These are phyloP conservation scores for Psittacula derbiana DNA, from an alignment of 2,797 vertebrate species.

Conservation along the genomic window DNA sequence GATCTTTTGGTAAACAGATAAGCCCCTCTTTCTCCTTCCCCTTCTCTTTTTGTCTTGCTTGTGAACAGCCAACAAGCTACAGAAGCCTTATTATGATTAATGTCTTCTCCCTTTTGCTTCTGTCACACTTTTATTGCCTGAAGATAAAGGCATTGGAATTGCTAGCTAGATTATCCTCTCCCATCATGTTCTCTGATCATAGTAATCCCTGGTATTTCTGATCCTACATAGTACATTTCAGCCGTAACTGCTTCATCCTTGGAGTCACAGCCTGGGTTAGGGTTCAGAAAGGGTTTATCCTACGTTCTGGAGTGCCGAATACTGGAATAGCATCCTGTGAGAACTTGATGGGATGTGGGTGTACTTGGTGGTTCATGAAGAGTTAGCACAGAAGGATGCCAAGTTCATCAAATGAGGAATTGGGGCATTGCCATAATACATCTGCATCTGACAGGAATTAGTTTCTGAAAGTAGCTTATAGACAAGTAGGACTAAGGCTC, in stretches of 20 bases:
- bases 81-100: slow-evolving; percentile 5
- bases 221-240: neutral
- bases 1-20: neutral
- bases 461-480: neutral
- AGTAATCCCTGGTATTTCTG: neutral
- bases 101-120: neutral
- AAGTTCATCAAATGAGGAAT: neutral
- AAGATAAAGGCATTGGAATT: neutral
- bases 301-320: neutral
- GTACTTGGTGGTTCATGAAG: neutral
- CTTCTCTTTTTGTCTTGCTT: neutral
- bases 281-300: neutral
- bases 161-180: neutral
- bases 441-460: neutral
- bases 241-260: neutral
- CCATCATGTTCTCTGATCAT: neutral
- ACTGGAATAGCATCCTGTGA: neutral
- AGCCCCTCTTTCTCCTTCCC: neutral
- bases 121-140: neutral
- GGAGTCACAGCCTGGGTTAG: neutral
- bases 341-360: neutral
- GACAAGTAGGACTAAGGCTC: neutral
- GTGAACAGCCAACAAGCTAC: neutral
- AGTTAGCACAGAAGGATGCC: neutral
- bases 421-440: neutral